Conservation (phyloP, 2,797 vertebrate genomes). For the Taeniopygia guttata region DNA sequence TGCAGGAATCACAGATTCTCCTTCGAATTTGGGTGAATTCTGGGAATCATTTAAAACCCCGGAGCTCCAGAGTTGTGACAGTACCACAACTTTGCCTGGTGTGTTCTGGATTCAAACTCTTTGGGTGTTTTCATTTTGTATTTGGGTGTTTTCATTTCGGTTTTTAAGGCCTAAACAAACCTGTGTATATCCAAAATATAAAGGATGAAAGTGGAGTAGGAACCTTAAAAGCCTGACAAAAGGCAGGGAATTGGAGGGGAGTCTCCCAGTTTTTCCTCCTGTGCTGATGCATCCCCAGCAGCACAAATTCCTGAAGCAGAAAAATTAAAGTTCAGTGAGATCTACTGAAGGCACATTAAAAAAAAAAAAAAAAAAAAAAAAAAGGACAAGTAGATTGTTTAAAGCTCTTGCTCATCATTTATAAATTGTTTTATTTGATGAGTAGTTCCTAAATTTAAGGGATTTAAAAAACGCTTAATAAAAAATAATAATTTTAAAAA, state of each 20-base stretch:
- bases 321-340: not conserved
- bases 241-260: not conserved
- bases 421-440: not conserved
- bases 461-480: not conserved
- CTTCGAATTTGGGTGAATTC: not conserved
- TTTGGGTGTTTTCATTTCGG: not conserved
- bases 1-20: not conserved
- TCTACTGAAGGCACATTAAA: not conserved
- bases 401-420: not conserved
- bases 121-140: not conserved
- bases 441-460: not conserved
- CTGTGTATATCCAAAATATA: not conserved
- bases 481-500: not conserved
- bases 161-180: not conserved
- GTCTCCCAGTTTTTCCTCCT: not conserved
- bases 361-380: not conserved
- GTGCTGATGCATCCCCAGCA: not conserved
- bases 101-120: not conserved
- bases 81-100: rapidly evolving
- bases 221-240: not conserved
- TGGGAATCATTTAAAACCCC: not conserved
- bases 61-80: not conserved
- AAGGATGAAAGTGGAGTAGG: not conserved
- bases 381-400: not conserved
- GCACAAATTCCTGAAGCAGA: slow-evolving; percentile 5